Base-by-base conservation (phyloP, 2,888 invertebrate genomes). In the Zootermopsis nevadensis region DNA sequence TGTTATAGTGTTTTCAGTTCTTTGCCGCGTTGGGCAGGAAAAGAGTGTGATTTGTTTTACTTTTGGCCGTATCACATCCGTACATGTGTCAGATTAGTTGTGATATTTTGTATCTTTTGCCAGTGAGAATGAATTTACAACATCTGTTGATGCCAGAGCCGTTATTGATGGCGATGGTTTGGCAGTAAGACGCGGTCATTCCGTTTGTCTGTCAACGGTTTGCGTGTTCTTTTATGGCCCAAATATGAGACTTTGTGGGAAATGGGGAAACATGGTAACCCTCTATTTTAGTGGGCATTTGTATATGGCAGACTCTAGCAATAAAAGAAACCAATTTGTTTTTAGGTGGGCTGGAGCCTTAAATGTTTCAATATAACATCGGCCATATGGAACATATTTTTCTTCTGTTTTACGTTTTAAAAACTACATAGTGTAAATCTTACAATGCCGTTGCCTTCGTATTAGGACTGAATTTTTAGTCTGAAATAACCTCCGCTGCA, bases 301-400 rank as follows among this genome's bases (percentile, higher is more conserved):
- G n/a, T 60, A 27, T n/a, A 60, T n/a, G 60, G 60, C n/a, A n/a
- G 27, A 60, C n/a, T 27, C n/a, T 60, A 42, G 76, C 42, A 76
- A 76, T 76, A 76, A 76, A 76, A 76, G 42, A 76, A 76, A 48
- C 42, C 76, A 76, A 76, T 76, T 76, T 76, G 76, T 27, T 76
- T 76, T 42, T 76, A 76, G 48, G 38, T 60, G 60, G 60, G 60
- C n/a, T 60, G n/a, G 60, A 60, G 60, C n/a, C 60, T n/a, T 60
- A 60, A 10, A 60, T 27, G 60, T 10, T 27, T n/a, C n/a, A 27
- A n/a, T n/a, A 60, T 60, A 60, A 60, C 60, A 60, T 60, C 27
- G n/a, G 60, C 2, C 60, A 60, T 60, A 60, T 2, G 60, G n/a
- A 60, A 3, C 60, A n/a, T 8, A 27, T n/a, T 60, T 60, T 27